Percentiles rank a stretch among this genome's conserved stretches.
These are phyloP conservation scores for Pan troglodytes DNA, from an alignment of 2,113 vertebrate species.

Conservation along the genomic window DNA sequence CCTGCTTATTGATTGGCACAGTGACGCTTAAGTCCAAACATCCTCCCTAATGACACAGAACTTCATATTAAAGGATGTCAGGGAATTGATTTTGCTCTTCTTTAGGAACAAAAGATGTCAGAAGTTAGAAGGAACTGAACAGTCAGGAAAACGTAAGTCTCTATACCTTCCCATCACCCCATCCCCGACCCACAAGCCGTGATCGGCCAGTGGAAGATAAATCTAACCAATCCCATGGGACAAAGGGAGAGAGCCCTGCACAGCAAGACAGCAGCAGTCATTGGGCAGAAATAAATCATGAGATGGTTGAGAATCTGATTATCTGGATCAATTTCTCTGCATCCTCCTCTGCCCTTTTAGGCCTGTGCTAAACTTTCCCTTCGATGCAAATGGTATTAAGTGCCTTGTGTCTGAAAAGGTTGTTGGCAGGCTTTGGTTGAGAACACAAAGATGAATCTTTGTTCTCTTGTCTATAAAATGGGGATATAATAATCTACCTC, in stretches of 20 bases:
- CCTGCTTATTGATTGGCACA: conserved; percentile 33
- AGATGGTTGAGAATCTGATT: conserved; percentile 6
- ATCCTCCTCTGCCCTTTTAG: neutral
- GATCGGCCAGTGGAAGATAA: neutral
- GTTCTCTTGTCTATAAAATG: neutral
- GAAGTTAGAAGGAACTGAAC: conserved; percentile 6
- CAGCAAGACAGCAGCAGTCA: neutral
- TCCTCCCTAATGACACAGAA: neutral
- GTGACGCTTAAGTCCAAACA: neutral
- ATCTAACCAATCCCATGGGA: neutral
- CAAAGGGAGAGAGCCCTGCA: neutral
- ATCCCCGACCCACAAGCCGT: neutral
- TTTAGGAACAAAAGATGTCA: conserved; percentile 19
- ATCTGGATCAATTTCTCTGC: neutral
- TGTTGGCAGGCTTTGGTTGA: neutral
- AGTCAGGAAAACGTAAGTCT: neutral
- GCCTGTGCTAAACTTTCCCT: neutral
- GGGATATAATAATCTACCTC: neutral
- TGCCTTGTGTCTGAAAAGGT: neutral
- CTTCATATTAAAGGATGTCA: neutral
- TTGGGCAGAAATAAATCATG: neutral
- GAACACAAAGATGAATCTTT: neutral
- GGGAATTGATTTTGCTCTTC: conserved; percentile 8
- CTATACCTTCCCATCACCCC: neutral
- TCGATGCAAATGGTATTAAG: neutral